Base-by-base conservation (phyloP, 2,888 invertebrate species). In the Cabera pusaria region DNA sequence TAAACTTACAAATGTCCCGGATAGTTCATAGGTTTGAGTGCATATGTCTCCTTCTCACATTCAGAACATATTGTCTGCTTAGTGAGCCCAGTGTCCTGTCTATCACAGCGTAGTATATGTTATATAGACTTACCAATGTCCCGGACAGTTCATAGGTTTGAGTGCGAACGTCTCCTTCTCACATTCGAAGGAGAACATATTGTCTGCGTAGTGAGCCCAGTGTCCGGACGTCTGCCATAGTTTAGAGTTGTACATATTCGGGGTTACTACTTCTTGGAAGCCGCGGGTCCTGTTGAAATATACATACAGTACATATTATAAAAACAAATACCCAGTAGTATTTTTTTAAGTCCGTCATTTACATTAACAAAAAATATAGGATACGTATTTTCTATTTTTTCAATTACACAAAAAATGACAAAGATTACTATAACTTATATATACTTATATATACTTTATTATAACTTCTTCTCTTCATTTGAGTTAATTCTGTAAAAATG, bases 71-170 rank as follows among this genome's bases (percentile, higher is more conserved):
- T 98, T 98, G 8, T 98, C 97, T 0, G 97, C 90, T 75, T 99
- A 99, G 76, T 99, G 99, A 37, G 96, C 94, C 98, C 98, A 99
- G 84, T 99, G 99, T 0, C 99, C 99, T 0, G 98, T 98, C 85
- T 98, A 94, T 99, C 99, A 99, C 42, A 99, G 81, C 72, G n/a
- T n/a, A n/a, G n/a, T n/a, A n/a, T n/a, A n/a, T n/a, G n/a, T n/a
- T n/a, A n/a, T n/a, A n/a, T 9, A n/a, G 6, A 74, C 90, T 86
- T 68, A 95, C 95, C 98, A 99, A 78, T 99, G 98, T 0, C 99
- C 99, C 0, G 99, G 99, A 68, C 99, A 99, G 79, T 99, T 99
- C 99, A 99, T 99, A 0, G 99, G 99, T 71, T 99, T 99, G 46
- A 99, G 84, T 0, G 98, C 99, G 79, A 95, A 99, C 3, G 93